phyloP scores from a whole-genome alignment of 2,113 vertebrate genomes.

The Garra rufa region DNA sequence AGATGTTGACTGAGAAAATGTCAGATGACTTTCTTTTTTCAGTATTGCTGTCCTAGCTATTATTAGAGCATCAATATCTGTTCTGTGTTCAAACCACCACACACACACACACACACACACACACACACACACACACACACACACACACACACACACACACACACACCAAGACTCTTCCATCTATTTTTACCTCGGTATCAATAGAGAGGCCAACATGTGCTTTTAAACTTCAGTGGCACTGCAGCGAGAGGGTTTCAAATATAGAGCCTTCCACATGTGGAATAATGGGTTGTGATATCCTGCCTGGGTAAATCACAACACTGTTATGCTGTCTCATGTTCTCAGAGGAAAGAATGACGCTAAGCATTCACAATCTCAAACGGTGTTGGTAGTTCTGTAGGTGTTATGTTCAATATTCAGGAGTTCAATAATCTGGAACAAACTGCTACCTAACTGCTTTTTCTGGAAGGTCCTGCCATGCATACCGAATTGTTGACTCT shows the following conservation, averaged over 20 bases:
- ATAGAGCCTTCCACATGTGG: constrained; percentile 11
- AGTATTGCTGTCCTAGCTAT: constrained; percentile 62
- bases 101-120: constrained; percentile 50
- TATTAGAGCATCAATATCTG: constrained; percentile 65
- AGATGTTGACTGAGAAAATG: constrained; percentile 63
- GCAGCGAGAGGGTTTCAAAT: constrained; percentile 57
- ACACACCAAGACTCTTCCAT: constrained; percentile 25
- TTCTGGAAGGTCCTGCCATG: neutral
- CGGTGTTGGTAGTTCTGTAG: neutral
- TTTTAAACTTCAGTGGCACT: constrained; percentile 60
- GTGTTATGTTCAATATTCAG: constrained; percentile 12
- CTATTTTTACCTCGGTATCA: constrained; percentile 73
- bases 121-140: constrained; percentile 56
- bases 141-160: constrained; percentile 60
- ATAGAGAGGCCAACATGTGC: constrained; percentile 49
- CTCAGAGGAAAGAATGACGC: neutral
- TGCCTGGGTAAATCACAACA: constrained; percentile 44
- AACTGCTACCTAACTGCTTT: constrained; percentile 16
- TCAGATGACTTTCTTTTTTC: constrained; percentile 61
- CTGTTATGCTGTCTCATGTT: neutral
- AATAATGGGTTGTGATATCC: constrained; percentile 55
- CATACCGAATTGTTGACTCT: constrained; percentile 20
- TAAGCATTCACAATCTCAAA: neutral
- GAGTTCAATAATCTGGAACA: constrained; percentile 19
- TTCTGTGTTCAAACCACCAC: constrained; percentile 65